phyloP scores from a whole-genome alignment of 2,888 invertebrate genomes.

The Azorinus chamasolen region DNA sequence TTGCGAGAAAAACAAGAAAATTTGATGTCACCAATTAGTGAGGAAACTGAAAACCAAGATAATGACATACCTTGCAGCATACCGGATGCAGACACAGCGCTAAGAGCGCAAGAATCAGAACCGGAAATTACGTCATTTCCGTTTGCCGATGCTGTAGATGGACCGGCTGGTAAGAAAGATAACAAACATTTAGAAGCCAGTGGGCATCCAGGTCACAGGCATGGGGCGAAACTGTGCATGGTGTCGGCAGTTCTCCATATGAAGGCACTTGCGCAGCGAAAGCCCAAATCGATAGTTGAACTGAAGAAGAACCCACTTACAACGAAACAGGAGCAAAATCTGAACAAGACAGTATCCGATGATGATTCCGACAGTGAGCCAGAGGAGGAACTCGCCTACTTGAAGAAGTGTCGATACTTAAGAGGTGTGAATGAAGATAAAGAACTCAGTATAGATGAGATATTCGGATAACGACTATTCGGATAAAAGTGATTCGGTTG shows the following conservation, averaged over 20 bases:
- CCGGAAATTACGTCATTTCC: conserved; percentile 48
- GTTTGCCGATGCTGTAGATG: conserved; percentile 21
- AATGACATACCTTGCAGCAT: too few relatives aligned
- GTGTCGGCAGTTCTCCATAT: conserved; percentile 51
- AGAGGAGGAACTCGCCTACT: conserved; percentile 20
- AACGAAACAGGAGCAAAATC: conserved; percentile 27
- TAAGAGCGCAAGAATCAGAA: background rate
- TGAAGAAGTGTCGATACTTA: conserved; percentile 44
- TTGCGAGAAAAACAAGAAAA: too few relatives aligned
- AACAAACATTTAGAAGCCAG: conserved; percentile 11
- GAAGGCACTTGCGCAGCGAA: conserved; percentile 29
- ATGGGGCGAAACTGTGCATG: conserved; percentile 49
- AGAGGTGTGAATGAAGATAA: conserved; percentile 33
- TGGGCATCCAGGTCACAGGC: conserved; percentile 23
- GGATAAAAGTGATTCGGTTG: too few relatives aligned
- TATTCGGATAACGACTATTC: conserved; percentile 47
- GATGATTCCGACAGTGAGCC: conserved; percentile 10
- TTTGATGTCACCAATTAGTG: too few relatives aligned
- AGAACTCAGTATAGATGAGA: conserved; percentile 53
- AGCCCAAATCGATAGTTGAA: conserved; percentile 36
- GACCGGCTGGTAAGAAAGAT: conserved; percentile 5
- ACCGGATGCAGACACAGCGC: too few relatives aligned
- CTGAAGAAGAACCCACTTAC: conserved; percentile 33
- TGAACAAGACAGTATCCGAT: background rate
- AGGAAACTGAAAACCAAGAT: too few relatives aligned